Conservation (phyloP, 2,113 vertebrate species). For the Odobenus rosmarus region DNA sequence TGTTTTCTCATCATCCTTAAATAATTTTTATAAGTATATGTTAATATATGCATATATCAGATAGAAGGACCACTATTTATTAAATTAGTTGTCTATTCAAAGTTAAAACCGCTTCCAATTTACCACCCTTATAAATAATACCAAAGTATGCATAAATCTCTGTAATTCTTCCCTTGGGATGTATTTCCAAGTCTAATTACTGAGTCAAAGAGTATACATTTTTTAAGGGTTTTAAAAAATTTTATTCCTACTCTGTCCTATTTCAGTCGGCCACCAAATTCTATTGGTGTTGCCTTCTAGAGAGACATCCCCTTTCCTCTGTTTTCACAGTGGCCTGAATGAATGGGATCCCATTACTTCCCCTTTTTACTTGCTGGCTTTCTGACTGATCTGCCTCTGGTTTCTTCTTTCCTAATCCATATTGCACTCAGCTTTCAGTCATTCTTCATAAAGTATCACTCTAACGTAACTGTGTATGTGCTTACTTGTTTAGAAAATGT, state of each 20-base stretch:
- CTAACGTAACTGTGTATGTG: neutral
- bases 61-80: neutral
- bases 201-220: neutral
- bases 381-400: neutral
- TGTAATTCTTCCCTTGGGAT: neutral
- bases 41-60: neutral
- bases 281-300: neutral
- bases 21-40: neutral
- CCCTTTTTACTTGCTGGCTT: neutral
- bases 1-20: neutral
- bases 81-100: neutral
- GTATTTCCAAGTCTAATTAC: neutral
- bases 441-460: neutral
- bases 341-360: neutral
- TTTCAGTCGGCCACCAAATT: neutral
- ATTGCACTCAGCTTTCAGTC: neutral
- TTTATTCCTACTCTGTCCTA: neutral
- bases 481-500: neutral
- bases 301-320: neutral
- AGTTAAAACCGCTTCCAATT: constrained; percentile 16
- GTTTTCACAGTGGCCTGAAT: neutral
- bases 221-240: neutral
- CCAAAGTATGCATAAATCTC: neutral
- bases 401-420: neutral
- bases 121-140: constrained; percentile 25